phyloP scores from a whole-genome alignment of 92 coral and sea anemone genomes.

The Palythoa grandis region DNA sequence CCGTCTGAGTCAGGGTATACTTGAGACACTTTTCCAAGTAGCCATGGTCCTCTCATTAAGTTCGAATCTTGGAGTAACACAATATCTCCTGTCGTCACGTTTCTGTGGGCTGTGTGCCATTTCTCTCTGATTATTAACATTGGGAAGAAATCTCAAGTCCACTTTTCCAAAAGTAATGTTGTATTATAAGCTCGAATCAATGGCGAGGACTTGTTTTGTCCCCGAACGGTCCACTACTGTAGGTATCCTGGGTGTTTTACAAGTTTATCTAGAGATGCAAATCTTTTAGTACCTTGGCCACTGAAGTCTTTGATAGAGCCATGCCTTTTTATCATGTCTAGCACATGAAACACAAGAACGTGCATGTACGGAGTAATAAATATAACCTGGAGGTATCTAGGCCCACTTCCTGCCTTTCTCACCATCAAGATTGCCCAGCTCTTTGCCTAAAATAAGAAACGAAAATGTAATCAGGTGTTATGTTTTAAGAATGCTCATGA shows the following conservation, averaged over 20 bases:
- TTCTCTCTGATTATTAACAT: no score
- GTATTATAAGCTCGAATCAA: no score
- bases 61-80: no score
- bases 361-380: slow-evolving; percentile 57
- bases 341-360: slow-evolving; percentile 48
- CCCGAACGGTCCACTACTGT: no score
- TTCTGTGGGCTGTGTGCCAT: no score
- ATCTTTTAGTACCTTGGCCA: neutral
- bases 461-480: neutral
- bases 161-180: no score
- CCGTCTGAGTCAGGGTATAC: no score
- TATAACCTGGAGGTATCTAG: slow-evolving; percentile 31
- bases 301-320: slow-evolving; percentile 36
- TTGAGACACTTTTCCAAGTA: no score
- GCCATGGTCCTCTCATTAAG: no score
- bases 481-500: neutral
- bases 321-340: slow-evolving; percentile 47
- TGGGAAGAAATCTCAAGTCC: no score
- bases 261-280: slow-evolving; percentile 6
- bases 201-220: no score
- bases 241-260: neutral
- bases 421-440: slow-evolving; percentile 42
- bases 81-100: no score
- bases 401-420: slow-evolving; percentile 27
- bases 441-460: slow-evolving; percentile 10